Conservation (phyloP, 2,797 vertebrate species). For the Sebastes cheni region DNA sequence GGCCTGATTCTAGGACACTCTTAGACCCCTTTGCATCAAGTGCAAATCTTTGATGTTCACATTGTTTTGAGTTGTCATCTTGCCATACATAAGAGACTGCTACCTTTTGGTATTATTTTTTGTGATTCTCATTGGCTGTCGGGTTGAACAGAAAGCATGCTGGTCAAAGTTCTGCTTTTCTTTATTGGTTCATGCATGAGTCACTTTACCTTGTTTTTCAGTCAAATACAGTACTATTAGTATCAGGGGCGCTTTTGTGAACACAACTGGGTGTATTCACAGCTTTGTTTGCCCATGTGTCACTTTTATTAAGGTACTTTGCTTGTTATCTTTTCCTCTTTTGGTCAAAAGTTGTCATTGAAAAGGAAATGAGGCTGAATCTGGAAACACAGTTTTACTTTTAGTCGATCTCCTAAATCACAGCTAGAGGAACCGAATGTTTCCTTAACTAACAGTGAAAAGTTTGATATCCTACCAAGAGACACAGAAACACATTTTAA, state of each 20-base stretch:
- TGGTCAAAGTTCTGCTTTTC: conserved; percentile 27
- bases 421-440: background rate
- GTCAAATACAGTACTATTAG: background rate
- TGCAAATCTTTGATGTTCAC: conserved; percentile 19
- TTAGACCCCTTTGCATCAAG: conserved; percentile 35
- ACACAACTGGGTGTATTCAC: conserved; percentile 1
- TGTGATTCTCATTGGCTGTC: conserved; percentile 34
- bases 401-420: background rate
- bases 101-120: conserved; percentile 7
- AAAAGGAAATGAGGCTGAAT: background rate
- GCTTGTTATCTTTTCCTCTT: background rate
- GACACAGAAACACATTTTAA: conserved; percentile 62
- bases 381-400: background rate
- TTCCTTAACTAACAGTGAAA: conserved; percentile 19
- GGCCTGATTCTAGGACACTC: conserved; percentile 26
- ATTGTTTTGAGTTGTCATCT: conserved; percentile 46
- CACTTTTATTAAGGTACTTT: background rate
- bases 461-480: conserved; percentile 49
- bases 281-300: conserved; percentile 22
- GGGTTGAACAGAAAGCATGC: conserved; percentile 63
- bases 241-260: conserved; percentile 8
- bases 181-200: conserved; percentile 63
- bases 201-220: background rate
- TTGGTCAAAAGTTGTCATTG: background rate
- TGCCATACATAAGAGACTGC: conserved; percentile 7